Evolutionary conservation across 2,888 invertebrate genomes (phyloP), one percentile per base, ranked within the genome.

Genomic region (Tubulanus polymorphus): DNA sequence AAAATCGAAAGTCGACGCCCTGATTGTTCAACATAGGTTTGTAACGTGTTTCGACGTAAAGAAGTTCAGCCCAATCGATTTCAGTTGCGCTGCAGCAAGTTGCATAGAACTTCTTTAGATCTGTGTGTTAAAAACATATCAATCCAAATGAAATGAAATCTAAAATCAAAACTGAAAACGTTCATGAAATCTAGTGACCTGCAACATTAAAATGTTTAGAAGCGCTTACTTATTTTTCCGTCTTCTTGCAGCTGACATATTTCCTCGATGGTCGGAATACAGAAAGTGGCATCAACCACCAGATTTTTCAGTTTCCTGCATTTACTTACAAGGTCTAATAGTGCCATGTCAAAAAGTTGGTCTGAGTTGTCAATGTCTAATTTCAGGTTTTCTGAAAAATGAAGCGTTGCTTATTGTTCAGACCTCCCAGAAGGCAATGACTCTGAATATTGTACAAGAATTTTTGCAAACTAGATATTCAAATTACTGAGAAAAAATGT

Each of bases 321-420:
- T 20, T 53, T 57, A 6, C 51, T 55, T 6, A 69, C 54, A 29
- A 71, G 51, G 10, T 41, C 25, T 6, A 69, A 23, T 1, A 71
- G 35, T 6, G 57, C 52, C 1, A 63, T 60, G 54, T 70, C 70
- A 1, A 70, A 62, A 2, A 63, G 51, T 46, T 69, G 69, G 20
- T 62, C 61, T 28, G 63, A 64, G 57, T 70, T 71, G 55, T 71
- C 71, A 6, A 70, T 49, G 52, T 69, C 69, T 18, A 71, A 37
- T 15, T 37, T 53, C 2, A 52, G 51, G 12, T 32, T 27, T 35
- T 56, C 58, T 58, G 54, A 28, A 47, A 47, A 23, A 26, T 25
- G 41, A 32, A n/a, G n/a, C n/a, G n/a, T n/a, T n/a, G n/a, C n/a
- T n/a, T n/a, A n/a, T n/a, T n/a, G n/a, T n/a, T n/a, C n/a, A n/a